Evolutionary conservation across 37 sponge, comb jelly and placozoan species (phyloP).

Genomic region (Chondrilla cf. caribensis): DNA sequence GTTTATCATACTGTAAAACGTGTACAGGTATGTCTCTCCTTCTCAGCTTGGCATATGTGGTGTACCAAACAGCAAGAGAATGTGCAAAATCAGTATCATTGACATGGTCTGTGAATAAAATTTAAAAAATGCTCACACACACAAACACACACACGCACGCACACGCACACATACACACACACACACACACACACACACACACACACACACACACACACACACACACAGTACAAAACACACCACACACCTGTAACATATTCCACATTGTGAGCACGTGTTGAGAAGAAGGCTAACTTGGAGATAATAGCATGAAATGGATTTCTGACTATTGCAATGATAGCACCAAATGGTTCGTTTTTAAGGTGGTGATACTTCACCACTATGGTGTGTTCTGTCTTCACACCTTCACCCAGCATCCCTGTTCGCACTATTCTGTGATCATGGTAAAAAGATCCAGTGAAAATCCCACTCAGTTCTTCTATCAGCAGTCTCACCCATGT

Average conservation of each 20-base stretch:
- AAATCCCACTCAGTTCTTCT: not conserved
- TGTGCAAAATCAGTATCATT: too few relatives aligned
- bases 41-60: too few relatives aligned
- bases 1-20: not conserved
- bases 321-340: not conserved
- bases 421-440: not conserved
- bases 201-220: too few relatives aligned
- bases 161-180: too few relatives aligned
- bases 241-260: too few relatives aligned
- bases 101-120: too few relatives aligned
- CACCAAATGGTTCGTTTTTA: not conserved
- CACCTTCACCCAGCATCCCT: constrained; percentile 18
- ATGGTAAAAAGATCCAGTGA: constrained; percentile 10
- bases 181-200: too few relatives aligned
- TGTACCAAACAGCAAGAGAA: too few relatives aligned
- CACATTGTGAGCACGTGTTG: not conserved
- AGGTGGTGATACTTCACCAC: not conserved
- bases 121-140: too few relatives aligned
- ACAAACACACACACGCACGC: too few relatives aligned
- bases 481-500: not conserved
- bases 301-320: constrained; percentile 18
- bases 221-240: too few relatives aligned
- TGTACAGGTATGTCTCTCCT: not conserved
- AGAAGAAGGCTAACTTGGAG: not conserved
- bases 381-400: not conserved